A percentile compares a stretch with the other conserved stretches of the same genome.
phyloP scores from a whole-genome alignment of 2,113 vertebrate genomes.

The Erpornis zantholeuca region DNA sequence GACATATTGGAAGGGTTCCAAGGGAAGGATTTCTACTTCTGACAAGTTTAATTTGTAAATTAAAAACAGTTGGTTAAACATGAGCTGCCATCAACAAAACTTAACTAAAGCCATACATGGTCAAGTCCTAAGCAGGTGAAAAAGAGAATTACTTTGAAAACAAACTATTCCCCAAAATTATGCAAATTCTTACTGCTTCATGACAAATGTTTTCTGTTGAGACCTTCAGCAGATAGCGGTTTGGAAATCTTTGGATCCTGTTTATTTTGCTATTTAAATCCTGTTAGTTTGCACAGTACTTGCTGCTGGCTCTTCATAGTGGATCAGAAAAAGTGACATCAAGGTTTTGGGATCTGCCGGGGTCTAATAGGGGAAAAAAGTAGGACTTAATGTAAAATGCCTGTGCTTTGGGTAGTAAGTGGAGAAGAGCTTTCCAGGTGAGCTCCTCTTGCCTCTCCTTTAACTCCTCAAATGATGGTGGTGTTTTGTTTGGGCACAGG shows the following conservation, averaged over 20 bases:
- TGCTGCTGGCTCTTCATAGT: not conserved
- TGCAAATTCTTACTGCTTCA: slow-evolving; percentile 77
- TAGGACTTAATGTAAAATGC: not conserved
- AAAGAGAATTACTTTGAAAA: slow-evolving; percentile 78
- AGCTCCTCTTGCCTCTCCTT: not conserved
- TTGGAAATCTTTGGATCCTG: slow-evolving; percentile 31
- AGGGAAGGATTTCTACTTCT: slow-evolving; percentile 83
- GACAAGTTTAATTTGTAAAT: slow-evolving; percentile 90
- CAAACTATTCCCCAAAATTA: slow-evolving; percentile 76
- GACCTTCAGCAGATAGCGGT: slow-evolving; percentile 55
- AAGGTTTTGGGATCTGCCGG: not conserved
- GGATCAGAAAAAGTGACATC: not conserved
- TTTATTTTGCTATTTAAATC: slow-evolving; percentile 61
- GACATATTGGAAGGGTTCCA: slow-evolving; percentile 86
- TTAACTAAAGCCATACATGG: slow-evolving; percentile 81
- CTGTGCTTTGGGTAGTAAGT: not conserved
- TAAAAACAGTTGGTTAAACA: slow-evolving; percentile 87
- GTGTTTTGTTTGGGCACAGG: not conserved
- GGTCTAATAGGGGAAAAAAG: too few species aligned
- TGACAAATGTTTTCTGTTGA: slow-evolving; percentile 73
- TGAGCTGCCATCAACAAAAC: slow-evolving; percentile 82
- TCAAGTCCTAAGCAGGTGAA: slow-evolving; percentile 81
- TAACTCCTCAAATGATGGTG: not conserved
- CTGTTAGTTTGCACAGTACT: slow-evolving; percentile 31
- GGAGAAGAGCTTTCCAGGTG: not conserved